phyloP scores from a whole-genome alignment of 2,888 invertebrate genomes.

The Nematopogon swammerdamellus region DNA sequence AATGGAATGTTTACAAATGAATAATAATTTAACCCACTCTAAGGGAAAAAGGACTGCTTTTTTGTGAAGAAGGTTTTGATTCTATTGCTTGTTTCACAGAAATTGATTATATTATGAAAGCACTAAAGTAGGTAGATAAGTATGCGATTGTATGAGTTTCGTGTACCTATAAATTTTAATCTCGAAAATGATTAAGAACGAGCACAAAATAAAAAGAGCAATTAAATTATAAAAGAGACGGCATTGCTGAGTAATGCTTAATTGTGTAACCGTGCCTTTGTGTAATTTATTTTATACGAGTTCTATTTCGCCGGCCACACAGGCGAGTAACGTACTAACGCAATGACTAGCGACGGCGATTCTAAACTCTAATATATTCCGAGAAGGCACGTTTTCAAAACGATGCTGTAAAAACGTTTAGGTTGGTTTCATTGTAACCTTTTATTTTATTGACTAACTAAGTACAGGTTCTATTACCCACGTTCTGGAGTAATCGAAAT shows the following conservation, averaged over 20 bases:
- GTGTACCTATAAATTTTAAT: background rate
- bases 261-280: constrained; percentile 4
- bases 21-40: no score
- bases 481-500: background rate
- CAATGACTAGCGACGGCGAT: background rate
- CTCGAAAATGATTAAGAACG: background rate
- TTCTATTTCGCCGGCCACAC: background rate
- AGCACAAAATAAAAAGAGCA: background rate
- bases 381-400: background rate
- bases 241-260: constrained; percentile 3
- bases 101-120: no score
- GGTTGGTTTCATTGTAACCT: background rate
- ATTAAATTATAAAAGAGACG: constrained; percentile 1
- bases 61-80: no score
- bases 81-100: no score
- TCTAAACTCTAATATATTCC: background rate
- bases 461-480: background rate
- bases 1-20: no score
- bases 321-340: no score
- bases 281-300: constrained; percentile 1
- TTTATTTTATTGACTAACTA: background rate
- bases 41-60: no score
- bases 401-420: background rate
- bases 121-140: no score
- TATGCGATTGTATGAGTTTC: no score